Evolutionary conservation across 2,888 invertebrate species (phyloP), one percentile per base, ranked within the genome.

Genomic region (Athalia rosae): DNA sequence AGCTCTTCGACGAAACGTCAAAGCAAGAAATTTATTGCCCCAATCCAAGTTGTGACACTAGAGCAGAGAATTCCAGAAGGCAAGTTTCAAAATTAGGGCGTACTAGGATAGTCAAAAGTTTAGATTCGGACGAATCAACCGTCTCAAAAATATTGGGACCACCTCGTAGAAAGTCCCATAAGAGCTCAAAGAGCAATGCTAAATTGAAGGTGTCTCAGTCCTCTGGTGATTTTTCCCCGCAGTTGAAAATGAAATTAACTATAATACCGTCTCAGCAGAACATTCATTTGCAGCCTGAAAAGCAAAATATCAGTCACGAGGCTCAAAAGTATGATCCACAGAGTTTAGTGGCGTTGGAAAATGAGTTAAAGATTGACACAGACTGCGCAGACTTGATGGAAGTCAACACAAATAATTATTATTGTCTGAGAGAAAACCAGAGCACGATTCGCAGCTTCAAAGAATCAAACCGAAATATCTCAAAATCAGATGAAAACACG

Each of bases 1-100:
- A 93, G 86, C 90, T 95, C 43, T 96, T 95, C 84, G 94, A 95
- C 86, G 91, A 91, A 7, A 80, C 88, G 81, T 91, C 90, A 80
- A 73, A 53, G 61, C 28, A 15, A 77, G 79, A 56, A 58, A 13
- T 11, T 11, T 53, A 0, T 67, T 81, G 48, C 8, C 13, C 43
- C 50, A 61, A 41, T 56, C 28, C 59, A 13, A 69, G 77, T 7
- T 28, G 48, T 3, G 11, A 50, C 4, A 28, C 11, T 47, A 41
- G 66, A 7, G 50, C 47, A 4, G 41, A 53, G 6, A 50, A n/a
- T 6, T 67, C 28, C n/a, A 71, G 79, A 64, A 81, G 80, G 78
- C 82, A 81, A 77, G 79, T 45, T 62, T 78, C 59, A 77, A 77
- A 71, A 81, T 79, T 66, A 80, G 82, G 13, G 13, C 71, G 78